phyloP scores from a whole-genome alignment of 2,113 vertebrate species.

The Emydura subglobosa region DNA sequence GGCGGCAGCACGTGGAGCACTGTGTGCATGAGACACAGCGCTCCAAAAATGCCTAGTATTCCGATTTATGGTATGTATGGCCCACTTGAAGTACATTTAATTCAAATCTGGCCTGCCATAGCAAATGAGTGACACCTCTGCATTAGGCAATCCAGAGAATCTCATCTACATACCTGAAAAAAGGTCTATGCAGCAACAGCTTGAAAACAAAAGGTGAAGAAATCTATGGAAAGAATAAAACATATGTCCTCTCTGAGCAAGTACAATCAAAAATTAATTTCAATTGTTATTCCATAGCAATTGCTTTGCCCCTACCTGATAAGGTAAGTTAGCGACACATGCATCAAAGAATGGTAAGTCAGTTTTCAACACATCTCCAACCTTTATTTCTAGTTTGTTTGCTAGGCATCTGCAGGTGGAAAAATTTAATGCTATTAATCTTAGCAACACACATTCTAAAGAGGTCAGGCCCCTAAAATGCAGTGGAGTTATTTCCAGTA shows the following conservation, averaged over 20 bases:
- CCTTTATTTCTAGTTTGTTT: slow-evolving; percentile 94
- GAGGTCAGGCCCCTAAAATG: background rate
- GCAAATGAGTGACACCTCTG: no score
- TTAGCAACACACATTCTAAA: fast-evolving
- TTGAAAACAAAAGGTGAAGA: slow-evolving; percentile 99
- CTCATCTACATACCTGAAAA: slow-evolving; percentile 89
- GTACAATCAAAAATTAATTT: fast-evolving
- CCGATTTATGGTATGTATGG: no score
- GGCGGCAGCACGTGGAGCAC: no score
- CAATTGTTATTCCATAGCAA: background rate
- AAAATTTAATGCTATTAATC: background rate
- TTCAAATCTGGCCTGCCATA: no score
- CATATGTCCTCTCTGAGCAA: background rate
- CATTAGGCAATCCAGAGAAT: fast-evolving
- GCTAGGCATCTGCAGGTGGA: slow-evolving; percentile 75
- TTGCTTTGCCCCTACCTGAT: slow-evolving; percentile 86
- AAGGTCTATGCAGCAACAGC: slow-evolving; percentile 93
- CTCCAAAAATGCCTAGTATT: no score
- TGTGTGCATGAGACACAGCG: no score
- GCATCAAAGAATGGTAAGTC: slow-evolving; percentile 96
- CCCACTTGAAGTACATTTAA: no score
- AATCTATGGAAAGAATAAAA: slow-evolving; percentile 83
- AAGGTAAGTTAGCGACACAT: slow-evolving; percentile 97
- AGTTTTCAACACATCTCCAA: slow-evolving; percentile 94
- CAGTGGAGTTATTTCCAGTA: fast-evolving